Evolutionary conservation across 2,797 vertebrate species (phyloP), one percentile per base, ranked within the genome.

Genomic region (Triplophysa bombifrons): DNA sequence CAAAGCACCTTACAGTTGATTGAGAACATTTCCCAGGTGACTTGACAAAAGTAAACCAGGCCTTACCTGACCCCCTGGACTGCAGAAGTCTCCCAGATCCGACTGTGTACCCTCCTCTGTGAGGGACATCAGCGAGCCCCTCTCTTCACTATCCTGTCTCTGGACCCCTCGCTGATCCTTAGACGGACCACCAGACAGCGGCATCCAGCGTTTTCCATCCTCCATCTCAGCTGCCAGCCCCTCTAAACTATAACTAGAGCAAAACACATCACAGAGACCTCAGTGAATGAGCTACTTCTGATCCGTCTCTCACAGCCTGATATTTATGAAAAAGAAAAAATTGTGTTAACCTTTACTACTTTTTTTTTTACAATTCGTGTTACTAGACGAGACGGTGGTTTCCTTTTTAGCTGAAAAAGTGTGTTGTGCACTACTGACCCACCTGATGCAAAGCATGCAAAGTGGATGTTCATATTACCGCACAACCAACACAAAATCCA

Each of bases 161-260:
- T 91, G 88, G 0, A 90, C 86, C 70, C 79, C 86, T 72, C 84
- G 88, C 19, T 89, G 86, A 61, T 93, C 91, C 58, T 93, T 93
- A 78, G 88, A 88, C 69, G 92, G 85, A 16, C 89, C 85, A 64
- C 87, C 84, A 3, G 90, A 84, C 80, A 91, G 93, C 4, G 88
- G 76, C 55, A 87, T 82, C 13, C 91, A 84, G 48, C 91, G 91
- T 72, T 91, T 95, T 66, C 87, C 91, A 72, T 93, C 91, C 9
- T 91, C 91, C 38, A 90, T 84, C 50, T 82, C 93, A 50, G 92
- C 94, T 10, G 93, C 90, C 82, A 99, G 94, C 55, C 96, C 97
- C 93, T 99, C 98, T 27, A 99, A 87, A 87, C 98, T 99, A 92
- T 96, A 98, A 94, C 97, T 98, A 86, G 85, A 81, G 11, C 61